Evolutionary conservation across 2,888 invertebrate genomes (phyloP).

Genomic region (Hesperia comma): DNA sequence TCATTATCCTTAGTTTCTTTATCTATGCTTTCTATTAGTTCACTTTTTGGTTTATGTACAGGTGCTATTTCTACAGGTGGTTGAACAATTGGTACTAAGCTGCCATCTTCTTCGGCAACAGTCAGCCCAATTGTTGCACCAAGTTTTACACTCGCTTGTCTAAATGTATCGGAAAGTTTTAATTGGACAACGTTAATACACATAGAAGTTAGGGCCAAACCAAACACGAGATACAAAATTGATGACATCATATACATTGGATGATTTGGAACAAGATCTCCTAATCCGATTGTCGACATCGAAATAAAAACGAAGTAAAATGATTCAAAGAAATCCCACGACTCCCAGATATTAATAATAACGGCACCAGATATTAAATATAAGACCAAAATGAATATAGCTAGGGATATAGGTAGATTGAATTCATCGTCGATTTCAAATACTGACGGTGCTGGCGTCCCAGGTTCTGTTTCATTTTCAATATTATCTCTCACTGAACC

Average conservation of each 20-base stretch:
- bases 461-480: slow-evolving; percentile 84
- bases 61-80: slow-evolving; percentile 71
- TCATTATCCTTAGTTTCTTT: slow-evolving; percentile 57
- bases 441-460: slow-evolving; percentile 90
- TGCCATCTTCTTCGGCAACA: slow-evolving; percentile 88
- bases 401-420: slow-evolving; percentile 95
- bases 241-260: slow-evolving; percentile 95
- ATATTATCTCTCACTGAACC: slow-evolving; percentile 59
- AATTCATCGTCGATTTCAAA: slow-evolving; percentile 96
- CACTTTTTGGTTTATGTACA: slow-evolving; percentile 66
- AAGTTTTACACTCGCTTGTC: slow-evolving; percentile 92
- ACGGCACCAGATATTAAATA: slow-evolving; percentile 95
- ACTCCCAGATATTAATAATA: slow-evolving; percentile 90
- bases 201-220: slow-evolving; percentile 97
- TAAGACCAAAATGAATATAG: slow-evolving; percentile 90
- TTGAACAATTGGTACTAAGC: slow-evolving; percentile 74
- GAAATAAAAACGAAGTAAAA: slow-evolving; percentile 99
- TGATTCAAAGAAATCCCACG: slow-evolving; percentile 96
- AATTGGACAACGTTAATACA: slow-evolving; percentile 98
- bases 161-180: slow-evolving; percentile 91
- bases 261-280: slow-evolving; percentile 94
- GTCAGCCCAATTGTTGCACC: slow-evolving; percentile 92
- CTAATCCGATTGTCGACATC: slow-evolving; percentile 98
- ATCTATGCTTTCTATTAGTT: slow-evolving; percentile 53
- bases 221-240: slow-evolving; percentile 96